Conservation (phyloP, 2,888 invertebrate species). For the Spatulosminthurus flaviceps region DNA sequence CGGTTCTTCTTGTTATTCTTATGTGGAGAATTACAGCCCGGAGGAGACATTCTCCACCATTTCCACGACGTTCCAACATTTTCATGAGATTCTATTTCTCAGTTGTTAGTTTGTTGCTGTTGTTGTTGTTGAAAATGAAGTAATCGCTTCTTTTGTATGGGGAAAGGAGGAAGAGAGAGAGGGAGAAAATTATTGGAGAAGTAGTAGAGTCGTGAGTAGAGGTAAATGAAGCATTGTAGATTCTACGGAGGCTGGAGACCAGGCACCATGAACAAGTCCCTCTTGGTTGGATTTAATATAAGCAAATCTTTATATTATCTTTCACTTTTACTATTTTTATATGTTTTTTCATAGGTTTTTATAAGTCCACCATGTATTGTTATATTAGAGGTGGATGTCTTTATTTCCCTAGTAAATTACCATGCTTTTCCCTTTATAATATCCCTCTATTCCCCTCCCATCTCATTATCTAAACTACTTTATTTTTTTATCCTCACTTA, state of each 20-base stretch:
- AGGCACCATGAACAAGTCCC: background rate
- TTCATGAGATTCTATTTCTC: background rate
- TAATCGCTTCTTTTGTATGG: background rate
- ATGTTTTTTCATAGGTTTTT: no score
- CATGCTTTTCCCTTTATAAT: background rate
- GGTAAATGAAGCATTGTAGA: background rate
- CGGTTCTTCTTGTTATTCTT: no score
- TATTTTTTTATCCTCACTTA: no score
- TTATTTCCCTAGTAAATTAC: background rate
- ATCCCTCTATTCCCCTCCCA: background rate
- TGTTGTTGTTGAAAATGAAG: background rate
- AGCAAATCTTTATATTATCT: no score
- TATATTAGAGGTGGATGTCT: no score
- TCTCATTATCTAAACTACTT: conserved; percentile 18
- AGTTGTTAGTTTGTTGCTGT: background rate
- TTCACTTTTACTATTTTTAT: no score
- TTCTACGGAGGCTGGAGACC: background rate
- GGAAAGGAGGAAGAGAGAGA: background rate
- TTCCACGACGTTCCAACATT: background rate
- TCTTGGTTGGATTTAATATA: no score
- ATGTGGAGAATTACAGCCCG: no score
- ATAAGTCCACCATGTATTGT: background rate
- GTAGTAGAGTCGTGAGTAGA: no score
- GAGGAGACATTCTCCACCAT: no score
- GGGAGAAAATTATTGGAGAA: no score